These are phyloP conservation scores for Cladopsammia gracilis DNA, from an alignment of 64 coral and sea anemone genomes.

Conservation along the genomic window DNA sequence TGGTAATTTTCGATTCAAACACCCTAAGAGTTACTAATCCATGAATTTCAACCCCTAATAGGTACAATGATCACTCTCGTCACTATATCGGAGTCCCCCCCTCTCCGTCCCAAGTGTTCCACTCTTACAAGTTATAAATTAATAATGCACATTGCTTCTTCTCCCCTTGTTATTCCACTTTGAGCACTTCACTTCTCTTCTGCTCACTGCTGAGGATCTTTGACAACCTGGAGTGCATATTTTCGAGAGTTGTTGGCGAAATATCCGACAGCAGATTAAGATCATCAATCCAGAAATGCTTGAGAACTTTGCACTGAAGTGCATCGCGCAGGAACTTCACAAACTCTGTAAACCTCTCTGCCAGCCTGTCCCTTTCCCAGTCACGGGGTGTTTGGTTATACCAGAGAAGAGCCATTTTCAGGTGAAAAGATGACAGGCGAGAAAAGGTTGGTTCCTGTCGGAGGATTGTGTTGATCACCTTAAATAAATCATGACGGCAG, in stretches of 20 bases:
- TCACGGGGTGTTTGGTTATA: conserved; percentile 4
- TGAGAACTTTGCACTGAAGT: conserved; percentile 19
- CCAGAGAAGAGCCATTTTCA: conserved; percentile 48
- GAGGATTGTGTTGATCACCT: conserved; percentile 54
- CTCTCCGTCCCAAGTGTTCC: no score
- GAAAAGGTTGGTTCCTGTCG: conserved; percentile 67
- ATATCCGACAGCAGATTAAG: conserved; percentile 37
- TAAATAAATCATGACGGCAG: conserved; percentile 47
- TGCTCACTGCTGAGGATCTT: conserved; percentile 56
- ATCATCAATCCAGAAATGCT: conserved; percentile 64
- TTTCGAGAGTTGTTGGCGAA: conserved; percentile 6
- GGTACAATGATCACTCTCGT: no score
- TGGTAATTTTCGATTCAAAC: no score
- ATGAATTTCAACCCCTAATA: no score
- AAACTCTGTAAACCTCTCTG: conserved; percentile 55
- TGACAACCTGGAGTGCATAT: conserved; percentile 56
- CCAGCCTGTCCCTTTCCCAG: conserved; percentile 36
- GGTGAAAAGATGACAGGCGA: neutral
- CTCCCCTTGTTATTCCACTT: neutral
- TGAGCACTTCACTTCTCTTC: conserved; percentile 32
- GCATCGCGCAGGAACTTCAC: neutral
- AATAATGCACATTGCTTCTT: neutral
- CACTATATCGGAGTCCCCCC: no score
- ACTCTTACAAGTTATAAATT: neutral
- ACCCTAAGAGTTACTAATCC: no score